Evolutionary conservation across 1,140 invertebrate species (phyloP), one percentile per base, ranked within the genome.

Genomic region (Ridgeia piscesae): DNA sequence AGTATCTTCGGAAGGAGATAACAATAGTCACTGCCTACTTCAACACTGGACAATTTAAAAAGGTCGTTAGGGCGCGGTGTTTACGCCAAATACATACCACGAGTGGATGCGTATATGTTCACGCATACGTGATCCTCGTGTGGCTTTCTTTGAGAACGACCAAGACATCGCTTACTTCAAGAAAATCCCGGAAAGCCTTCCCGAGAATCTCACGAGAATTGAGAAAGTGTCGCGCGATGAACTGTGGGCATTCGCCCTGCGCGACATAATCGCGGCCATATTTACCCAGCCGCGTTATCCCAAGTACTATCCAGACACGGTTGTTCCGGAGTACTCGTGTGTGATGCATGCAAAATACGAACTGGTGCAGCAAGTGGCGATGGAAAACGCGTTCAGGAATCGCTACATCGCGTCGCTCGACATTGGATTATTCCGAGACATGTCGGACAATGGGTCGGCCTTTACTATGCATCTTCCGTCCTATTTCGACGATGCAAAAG

Each of bases 311-410:
- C 93, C 93, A 21, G 90, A 92, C 48, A 93, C 93, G 0, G 88
- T 93, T 1, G 89, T 92, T 89, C 88, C 94, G 8, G 93, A 93
- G 34, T 95, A 95, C 77, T 94, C 94, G n/a, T 94, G 94, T 93
- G 94, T 94, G n/a, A 95, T 95, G 93, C 95, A 95, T 94, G 94
- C 94, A 2, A 95, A 95, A 91, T 93, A 93, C 58, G 93, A 93
- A 77, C 50, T 93, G 6, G 89, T 93, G 77, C 35, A 58, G 1
- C 21, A 35, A 4, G 88, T 91, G 14, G 50, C 58, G 0, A 89
- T 21, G 4, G 31, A 33, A 35, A 93, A 93, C 58, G 11, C 35
- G n/a, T 92, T 93, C 35, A 33, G 58, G 31, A 93, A 50, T n/a
- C 50, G 91, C 35, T 93, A 93, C 88, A 35, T 93, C 34, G n/a